Evolutionary conservation across 1,140 invertebrate genomes (phyloP), one percentile per base, ranked within the genome.

Genomic region (Pseudomyrmex sp.): DNA sequence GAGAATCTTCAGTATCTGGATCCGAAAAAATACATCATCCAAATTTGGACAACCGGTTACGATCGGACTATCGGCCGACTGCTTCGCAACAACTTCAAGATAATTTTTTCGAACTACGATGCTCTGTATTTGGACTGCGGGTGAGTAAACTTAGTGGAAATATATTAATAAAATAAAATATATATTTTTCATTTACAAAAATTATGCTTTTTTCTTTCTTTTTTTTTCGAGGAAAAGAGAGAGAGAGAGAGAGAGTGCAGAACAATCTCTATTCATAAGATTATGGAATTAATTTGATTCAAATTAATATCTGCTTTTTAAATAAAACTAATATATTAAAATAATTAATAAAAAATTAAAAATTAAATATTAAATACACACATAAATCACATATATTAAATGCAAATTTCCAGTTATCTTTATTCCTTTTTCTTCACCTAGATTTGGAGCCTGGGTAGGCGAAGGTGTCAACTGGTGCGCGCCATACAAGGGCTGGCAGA

Each of bases 401-500:
- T 1, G 35, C 4, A 26, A 26, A 79, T 7, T 7, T 15, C 0
- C 82, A 46, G 70, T 74, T 69, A 20, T 72, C 9, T 52, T 76
- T 66, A 12, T 8, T 10, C 48, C 58, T 46, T 68, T 50, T 65
- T 73, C 84, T 75, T 91, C 89, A 35, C 5, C 12, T 70, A 95
- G 95, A 73, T 95, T 94, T 82, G 93, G 93, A 62, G 94, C 94
- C n/a, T 96, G 96, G 96, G 90, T 96, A 48, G 95, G 95, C 13
- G 92, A 93, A 92, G 96, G 96, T 15, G 97, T 96, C 87, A 98
- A 98, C 91, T 98, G 97, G 98, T 98, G 97, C 92, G 96, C 97
- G 0, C 97, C 97, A 0, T 98, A 98, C 92, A 98, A 97, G 91
- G 96, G 97, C 2, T 98, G 98, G 98, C 97, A 98, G 92, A 96